Percentiles rank a stretch among this genome's conserved stretches.
phyloP scores from a whole-genome alignment of 2,113 vertebrate genomes.

The Papio anubis region DNA sequence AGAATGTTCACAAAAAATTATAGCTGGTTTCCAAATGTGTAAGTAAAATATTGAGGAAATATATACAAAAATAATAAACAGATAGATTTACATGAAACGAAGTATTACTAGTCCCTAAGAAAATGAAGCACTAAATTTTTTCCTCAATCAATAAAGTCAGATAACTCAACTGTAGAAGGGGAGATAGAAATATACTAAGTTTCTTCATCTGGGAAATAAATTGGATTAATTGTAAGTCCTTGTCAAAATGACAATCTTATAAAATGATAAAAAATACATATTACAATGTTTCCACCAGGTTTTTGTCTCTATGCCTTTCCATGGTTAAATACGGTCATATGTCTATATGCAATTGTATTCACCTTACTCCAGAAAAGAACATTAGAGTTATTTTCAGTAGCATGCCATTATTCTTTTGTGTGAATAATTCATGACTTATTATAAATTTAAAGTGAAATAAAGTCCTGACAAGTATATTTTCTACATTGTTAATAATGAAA shows the following conservation, averaged over 20 bases:
- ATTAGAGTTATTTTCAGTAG: neutral
- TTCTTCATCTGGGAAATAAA: slow-evolving; percentile 29
- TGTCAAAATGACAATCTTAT: slow-evolving; percentile 35
- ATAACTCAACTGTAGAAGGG: neutral
- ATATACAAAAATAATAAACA: neutral
- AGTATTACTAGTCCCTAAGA: slow-evolving; percentile 14
- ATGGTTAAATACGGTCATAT: neutral
- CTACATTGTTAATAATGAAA: slow-evolving; percentile 8
- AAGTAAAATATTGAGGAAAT: neutral
- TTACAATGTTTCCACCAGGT: neutral
- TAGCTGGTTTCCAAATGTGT: neutral
- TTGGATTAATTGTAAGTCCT: neutral
- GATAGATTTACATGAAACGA: neutral
- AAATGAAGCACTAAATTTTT: slow-evolving; percentile 14
- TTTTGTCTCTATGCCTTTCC: neutral
- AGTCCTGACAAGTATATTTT: neutral
- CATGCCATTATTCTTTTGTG: neutral
- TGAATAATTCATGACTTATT: neutral
- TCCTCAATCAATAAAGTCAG: slow-evolving; percentile 12
- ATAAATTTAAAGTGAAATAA: slow-evolving; percentile 42
- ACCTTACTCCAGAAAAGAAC: slow-evolving; percentile 28
- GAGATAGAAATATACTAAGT: neutral
- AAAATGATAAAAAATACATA: neutral
- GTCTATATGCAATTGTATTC: neutral
- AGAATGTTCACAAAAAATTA: neutral